A percentile compares a stretch with the other conserved stretches of the same genome.
phyloP scores from a whole-genome alignment of 2,888 invertebrate species.

The Tholera decimalis region DNA sequence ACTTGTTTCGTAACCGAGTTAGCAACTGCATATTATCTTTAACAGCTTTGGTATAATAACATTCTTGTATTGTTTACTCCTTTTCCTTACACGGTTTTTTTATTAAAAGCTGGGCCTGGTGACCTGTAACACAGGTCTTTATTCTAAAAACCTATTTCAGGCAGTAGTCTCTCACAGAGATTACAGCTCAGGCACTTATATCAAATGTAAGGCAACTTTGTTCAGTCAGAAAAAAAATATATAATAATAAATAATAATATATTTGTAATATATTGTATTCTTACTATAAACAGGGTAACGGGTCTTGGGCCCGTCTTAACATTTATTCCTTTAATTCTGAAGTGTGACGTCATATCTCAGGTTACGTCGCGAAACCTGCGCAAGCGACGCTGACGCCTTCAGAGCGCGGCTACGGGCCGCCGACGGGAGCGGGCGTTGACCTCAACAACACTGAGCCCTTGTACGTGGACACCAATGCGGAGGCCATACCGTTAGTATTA shows the following conservation, averaged over 20 bases:
- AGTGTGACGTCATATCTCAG: conserved; percentile 66
- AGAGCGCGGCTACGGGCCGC: conserved; percentile 87
- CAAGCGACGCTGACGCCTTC: conserved; percentile 78
- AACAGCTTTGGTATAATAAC: neutral
- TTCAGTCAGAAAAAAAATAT: too few species aligned
- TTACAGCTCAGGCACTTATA: too few species aligned
- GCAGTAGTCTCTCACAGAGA: too few species aligned
- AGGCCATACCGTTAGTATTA: conserved; percentile 95
- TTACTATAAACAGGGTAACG: conserved; percentile 9
- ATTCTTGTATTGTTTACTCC: too few species aligned
- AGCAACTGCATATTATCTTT: conserved; percentile 8
- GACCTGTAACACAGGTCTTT: too few species aligned
- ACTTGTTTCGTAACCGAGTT: conserved; percentile 21
- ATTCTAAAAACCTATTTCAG: too few species aligned
- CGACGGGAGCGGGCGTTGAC: conserved; percentile 83
- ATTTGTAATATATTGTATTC: too few species aligned
- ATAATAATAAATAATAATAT: too few species aligned
- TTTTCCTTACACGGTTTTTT: too few species aligned
- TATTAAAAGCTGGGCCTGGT: too few species aligned
- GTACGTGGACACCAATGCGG: conserved; percentile 97
- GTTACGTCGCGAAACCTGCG: conserved; percentile 80
- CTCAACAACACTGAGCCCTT: conserved; percentile 94
- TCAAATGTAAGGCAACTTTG: too few species aligned
- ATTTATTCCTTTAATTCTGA: conserved; percentile 4
- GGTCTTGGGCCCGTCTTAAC: too few species aligned